phyloP scores from a whole-genome alignment of 2,113 vertebrate genomes.

The Lota lota region DNA sequence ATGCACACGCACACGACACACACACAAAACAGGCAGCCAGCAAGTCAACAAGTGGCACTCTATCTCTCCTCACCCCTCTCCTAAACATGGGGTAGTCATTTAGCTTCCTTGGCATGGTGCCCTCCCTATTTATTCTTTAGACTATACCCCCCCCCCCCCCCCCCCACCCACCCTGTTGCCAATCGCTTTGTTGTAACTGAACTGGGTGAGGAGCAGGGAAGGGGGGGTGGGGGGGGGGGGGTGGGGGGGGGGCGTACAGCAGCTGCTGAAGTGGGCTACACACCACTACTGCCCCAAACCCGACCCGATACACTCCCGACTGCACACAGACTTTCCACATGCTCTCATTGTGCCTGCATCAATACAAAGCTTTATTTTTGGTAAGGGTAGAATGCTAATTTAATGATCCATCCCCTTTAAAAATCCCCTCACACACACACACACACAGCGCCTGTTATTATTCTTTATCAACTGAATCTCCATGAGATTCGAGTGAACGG shows the following conservation, averaged over 20 bases:
- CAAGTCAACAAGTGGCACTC: slow-evolving; percentile 75
- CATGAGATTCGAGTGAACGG: slow-evolving; percentile 6
- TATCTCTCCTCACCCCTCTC: neutral
- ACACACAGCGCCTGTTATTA: slow-evolving; percentile 46
- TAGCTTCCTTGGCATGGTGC: slow-evolving; percentile 55
- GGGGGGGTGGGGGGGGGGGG: slow-evolving; percentile 21
- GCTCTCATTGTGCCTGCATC: too few species aligned
- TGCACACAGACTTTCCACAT: too few species aligned
- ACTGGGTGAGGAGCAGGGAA: slow-evolving; percentile 7
- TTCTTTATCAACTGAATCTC: slow-evolving; percentile 51
- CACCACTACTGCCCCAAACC: too few species aligned
- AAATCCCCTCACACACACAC: slow-evolving; percentile 1
- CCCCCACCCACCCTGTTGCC: slow-evolving; percentile 32
- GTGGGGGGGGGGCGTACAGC: slow-evolving; percentile 10
- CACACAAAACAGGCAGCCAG: slow-evolving; percentile 13
- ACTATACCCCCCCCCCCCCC: slow-evolving; percentile 32
- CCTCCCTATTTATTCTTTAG: slow-evolving; percentile 62
- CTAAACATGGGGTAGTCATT: slow-evolving; percentile 38
- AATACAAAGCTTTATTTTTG: too few species aligned
- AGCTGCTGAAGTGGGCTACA: too few species aligned
- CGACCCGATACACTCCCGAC: too few species aligned
- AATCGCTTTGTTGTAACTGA: slow-evolving; percentile 21
- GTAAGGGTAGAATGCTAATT: too few species aligned
- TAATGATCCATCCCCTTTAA: neutral
- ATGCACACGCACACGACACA: neutral